These are phyloP conservation scores for Coleophora deauratella DNA, from an alignment of 2,888 invertebrate species.

Conservation along the genomic window DNA sequence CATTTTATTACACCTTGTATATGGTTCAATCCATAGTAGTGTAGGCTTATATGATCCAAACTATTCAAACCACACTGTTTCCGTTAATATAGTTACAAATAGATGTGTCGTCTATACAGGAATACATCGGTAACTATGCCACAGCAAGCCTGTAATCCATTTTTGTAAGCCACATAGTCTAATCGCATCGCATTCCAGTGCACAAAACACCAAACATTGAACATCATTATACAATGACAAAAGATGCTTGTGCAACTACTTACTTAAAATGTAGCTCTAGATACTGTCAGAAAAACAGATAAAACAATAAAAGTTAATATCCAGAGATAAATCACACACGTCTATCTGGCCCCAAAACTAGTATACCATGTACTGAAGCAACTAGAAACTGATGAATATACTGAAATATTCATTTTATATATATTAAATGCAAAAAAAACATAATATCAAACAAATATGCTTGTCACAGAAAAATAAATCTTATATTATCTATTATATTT, in stretches of 20 bases:
- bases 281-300: slow-evolving; percentile 39
- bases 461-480: no score
- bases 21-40: no score
- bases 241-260: slow-evolving; percentile 66
- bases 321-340: no score
- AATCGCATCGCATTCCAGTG: slow-evolving; percentile 58
- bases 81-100: slow-evolving; percentile 7
- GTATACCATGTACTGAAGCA: no score
- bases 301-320: background rate
- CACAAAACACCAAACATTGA: slow-evolving; percentile 61
- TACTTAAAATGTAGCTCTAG: slow-evolving; percentile 51
- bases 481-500: no score
- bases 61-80: background rate
- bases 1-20: no score
- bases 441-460: no score
- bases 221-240: slow-evolving; percentile 70
- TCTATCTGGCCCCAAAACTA: no score
- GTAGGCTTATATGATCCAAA: no score
- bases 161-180: slow-evolving; percentile 34
- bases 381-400: no score
- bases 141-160: slow-evolving; percentile 25
- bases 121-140: slow-evolving; percentile 15
- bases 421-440: no score
- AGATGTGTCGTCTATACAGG: background rate
- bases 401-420: no score